A percentile compares a stretch with the other conserved stretches of the same genome.
Conservation (phyloP, 2,113 vertebrate species). For the Himantopus leucocephalus region DNA sequence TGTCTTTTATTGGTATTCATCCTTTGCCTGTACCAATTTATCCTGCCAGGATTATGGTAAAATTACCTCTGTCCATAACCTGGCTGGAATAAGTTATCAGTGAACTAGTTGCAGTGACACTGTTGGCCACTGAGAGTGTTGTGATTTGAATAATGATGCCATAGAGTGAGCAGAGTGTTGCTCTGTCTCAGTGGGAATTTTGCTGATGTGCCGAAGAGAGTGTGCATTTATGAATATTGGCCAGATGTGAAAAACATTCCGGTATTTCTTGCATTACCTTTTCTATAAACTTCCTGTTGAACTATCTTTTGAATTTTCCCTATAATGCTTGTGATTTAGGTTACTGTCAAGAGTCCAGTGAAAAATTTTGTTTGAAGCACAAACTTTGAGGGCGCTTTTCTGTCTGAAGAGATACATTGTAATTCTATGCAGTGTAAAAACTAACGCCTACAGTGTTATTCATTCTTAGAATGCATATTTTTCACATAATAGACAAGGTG, state of each 20-base stretch:
- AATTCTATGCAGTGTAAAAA: conserved; percentile 24
- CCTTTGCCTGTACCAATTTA: background rate
- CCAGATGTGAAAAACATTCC: background rate
- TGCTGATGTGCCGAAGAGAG: background rate
- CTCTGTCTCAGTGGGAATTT: background rate
- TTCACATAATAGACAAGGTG: conserved; percentile 24
- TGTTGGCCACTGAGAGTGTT: background rate
- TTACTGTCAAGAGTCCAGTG: background rate
- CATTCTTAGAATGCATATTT: conserved; percentile 20
- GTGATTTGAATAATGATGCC: background rate
- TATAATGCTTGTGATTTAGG: background rate
- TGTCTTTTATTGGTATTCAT: background rate
- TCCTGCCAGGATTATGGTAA: background rate
- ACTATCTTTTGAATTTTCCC: background rate
- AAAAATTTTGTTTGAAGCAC: background rate
- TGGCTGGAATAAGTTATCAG: background rate
- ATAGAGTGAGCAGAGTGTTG: background rate
- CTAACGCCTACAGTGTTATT: background rate
- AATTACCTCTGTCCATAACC: background rate
- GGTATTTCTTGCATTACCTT: background rate
- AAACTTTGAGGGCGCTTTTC: conserved; percentile 4
- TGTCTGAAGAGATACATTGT: background rate
- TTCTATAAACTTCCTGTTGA: background rate
- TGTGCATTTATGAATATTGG: background rate
- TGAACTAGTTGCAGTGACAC: background rate